Base-by-base conservation (phyloP, 2,797 vertebrate species). In the Urocyon cinereoargenteus region DNA sequence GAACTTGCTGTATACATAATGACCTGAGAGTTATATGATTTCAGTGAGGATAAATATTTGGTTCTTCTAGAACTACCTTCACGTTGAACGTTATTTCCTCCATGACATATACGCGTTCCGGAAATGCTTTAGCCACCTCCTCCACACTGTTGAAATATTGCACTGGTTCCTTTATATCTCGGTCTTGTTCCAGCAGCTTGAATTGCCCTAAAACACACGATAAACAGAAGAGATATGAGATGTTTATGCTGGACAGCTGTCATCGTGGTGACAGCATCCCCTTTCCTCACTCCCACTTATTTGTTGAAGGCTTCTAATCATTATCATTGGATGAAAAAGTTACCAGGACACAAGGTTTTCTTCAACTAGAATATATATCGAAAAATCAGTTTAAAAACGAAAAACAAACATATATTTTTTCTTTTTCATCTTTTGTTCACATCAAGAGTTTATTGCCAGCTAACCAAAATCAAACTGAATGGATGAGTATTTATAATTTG, bases 41-140 rank as follows among this genome's bases (percentile, higher is more conserved):
- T 97, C 94, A 97, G 94, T 78, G 96, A 95, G 93, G 86, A 98
- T 98, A 99, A 98, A 98, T 98, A 98, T 98, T 98, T 98, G 90
- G 97, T 97, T 94, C 49, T 95, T 98, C 95, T 96, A 97, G 98
- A 98, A 94, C 96, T 99, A 99, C 99, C 99, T 99, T 99, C 98
- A 99, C 99, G 93, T 99, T 99, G 98, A 99, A 99, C 51, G 99
- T 99, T 98, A 99, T 99, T 98, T 99, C 99, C 99, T 99, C 99
- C 99, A 99, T 99, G 99, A 99, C 99, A 97, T 99, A 99, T 78
- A 99, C 99, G 96, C 99, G 99, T 91, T 99, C 99, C 97, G 99
- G 99, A 99, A 99, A 99, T 64, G 99, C 99, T 99, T 99, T 99
- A 94, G 99, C 99, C 99, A 99, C 99, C 98, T 99, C 99, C 98